phyloP scores from a whole-genome alignment of 2,113 vertebrate genomes.

The Alethe diademata region DNA sequence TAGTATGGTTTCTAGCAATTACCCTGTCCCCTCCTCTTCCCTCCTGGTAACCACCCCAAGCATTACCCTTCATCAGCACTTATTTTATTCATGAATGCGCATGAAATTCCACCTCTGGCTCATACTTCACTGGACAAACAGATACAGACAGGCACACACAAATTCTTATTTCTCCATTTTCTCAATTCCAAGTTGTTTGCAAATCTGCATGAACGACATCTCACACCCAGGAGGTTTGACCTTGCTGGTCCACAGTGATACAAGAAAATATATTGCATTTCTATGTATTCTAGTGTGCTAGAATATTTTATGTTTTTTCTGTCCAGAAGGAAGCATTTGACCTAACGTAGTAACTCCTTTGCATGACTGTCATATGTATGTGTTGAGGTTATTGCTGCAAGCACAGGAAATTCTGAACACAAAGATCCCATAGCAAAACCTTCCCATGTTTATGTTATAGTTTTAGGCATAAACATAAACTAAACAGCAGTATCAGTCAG shows the following conservation, averaged over 20 bases:
- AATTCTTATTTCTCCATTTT: background rate
- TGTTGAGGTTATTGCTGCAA: background rate
- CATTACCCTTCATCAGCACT: background rate
- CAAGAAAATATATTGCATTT: background rate
- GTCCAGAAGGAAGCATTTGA: background rate
- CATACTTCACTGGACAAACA: background rate
- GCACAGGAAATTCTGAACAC: background rate
- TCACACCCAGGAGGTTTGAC: background rate
- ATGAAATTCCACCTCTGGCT: background rate
- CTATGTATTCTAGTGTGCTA: background rate
- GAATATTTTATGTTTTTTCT: background rate
- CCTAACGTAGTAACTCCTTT: fast-evolving
- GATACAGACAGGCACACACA: background rate
- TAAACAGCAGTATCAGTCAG: background rate
- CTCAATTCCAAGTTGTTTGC: background rate
- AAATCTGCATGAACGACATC: background rate
- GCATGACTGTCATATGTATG: fast-evolving
- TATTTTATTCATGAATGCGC: background rate
- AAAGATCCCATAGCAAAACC: background rate
- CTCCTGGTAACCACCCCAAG: background rate
- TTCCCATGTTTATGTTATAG: background rate
- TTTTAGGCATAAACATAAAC: background rate
- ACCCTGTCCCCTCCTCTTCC: background rate
- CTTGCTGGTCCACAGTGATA: fast-evolving
- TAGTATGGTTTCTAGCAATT: background rate